phyloP scores from a whole-genome alignment of 2,888 invertebrate genomes.

The Agrotis puta region DNA sequence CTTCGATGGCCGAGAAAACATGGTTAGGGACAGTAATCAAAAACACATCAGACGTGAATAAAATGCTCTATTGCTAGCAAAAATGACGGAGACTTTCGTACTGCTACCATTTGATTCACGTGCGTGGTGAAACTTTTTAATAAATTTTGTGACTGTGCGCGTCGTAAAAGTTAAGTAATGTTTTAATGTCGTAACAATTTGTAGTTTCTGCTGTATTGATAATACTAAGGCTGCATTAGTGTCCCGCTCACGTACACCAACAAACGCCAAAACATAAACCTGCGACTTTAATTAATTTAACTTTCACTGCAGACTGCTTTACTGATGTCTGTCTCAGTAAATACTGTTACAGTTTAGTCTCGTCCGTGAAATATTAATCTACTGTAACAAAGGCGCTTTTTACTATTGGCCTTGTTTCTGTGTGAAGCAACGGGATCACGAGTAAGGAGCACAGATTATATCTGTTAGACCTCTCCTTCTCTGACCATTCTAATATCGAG shows the following conservation, averaged over 20 bases:
- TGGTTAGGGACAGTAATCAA: constrained; percentile 50
- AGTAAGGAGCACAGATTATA: neutral
- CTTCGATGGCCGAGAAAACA: constrained; percentile 31
- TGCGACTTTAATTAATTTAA: constrained; percentile 72
- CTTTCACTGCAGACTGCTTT: constrained; percentile 80
- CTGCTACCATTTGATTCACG: constrained; percentile 33
- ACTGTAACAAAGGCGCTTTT: neutral
- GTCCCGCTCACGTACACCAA: constrained; percentile 73
- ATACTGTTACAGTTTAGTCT: constrained; percentile 11
- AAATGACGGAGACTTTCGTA: constrained; percentile 22
- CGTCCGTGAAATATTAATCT: constrained; percentile 10
- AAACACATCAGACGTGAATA: constrained; percentile 55
- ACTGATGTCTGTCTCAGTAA: constrained; percentile 19
- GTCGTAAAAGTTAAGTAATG: constrained; percentile 53
- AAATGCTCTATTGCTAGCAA: constrained; percentile 36
- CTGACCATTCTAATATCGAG: neutral
- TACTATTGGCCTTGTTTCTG: neutral
- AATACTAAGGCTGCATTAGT: constrained; percentile 65
- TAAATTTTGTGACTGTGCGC: constrained; percentile 28
- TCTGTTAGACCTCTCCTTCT: neutral
- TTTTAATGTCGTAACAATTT: constrained; percentile 54
- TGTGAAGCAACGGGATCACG: neutral
- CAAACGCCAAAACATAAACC: constrained; percentile 75
- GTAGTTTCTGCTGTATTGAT: constrained; percentile 46
- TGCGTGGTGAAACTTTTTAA: constrained; percentile 45